Conservation (phyloP, 1,140 invertebrate genomes). For the Antheraea mylitta region DNA sequence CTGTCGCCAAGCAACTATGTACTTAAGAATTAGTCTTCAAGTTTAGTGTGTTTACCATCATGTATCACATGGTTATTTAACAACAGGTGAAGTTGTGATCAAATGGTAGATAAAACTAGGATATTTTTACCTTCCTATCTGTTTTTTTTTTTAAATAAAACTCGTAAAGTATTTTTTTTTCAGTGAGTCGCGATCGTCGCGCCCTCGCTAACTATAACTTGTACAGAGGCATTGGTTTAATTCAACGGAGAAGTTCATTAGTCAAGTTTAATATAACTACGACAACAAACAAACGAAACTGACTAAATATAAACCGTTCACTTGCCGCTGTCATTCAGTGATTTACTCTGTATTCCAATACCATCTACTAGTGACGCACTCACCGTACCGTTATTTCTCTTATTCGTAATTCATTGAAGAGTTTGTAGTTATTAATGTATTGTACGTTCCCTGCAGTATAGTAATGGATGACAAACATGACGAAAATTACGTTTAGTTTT, state of each 20-base stretch:
- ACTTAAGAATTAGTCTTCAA: too few species aligned
- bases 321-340: slow-evolving; percentile 37
- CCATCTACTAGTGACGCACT: slow-evolving; percentile 10
- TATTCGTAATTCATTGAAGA: neutral
- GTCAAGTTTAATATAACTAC: slow-evolving; percentile 25
- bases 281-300: slow-evolving; percentile 13
- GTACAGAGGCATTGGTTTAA: neutral
- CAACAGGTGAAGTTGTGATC: too few species aligned
- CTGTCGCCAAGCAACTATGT: too few species aligned
- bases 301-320: slow-evolving; percentile 17
- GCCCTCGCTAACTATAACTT: neutral
- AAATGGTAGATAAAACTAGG: too few species aligned
- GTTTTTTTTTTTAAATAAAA: too few species aligned
- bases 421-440: neutral
- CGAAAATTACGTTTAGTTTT: too few species aligned
- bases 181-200: too few species aligned
- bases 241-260: slow-evolving; percentile 21
- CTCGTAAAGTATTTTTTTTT: too few species aligned
- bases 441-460: neutral
- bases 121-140: too few species aligned
- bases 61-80: too few species aligned
- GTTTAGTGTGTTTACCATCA: too few species aligned
- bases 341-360: slow-evolving; percentile 41
- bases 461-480: neutral
- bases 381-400: neutral